A percentile compares a stretch with the other conserved stretches of the same genome.
Evolutionary conservation across 2,888 invertebrate species (phyloP).

Genomic region (Priocnemis perturbator): DNA sequence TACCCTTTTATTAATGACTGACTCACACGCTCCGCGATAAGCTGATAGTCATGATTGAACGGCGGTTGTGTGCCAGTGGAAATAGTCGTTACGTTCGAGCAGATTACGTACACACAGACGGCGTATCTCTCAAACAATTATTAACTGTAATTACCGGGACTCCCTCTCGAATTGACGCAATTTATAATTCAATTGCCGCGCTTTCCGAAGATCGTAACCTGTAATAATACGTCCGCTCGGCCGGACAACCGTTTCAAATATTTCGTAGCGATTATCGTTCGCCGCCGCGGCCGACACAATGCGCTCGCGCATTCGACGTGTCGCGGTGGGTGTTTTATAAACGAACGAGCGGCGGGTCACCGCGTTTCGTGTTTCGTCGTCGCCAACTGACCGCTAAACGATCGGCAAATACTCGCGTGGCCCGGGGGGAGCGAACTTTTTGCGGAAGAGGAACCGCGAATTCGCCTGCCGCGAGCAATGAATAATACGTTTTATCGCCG

Average conservation of each 20-base stretch:
- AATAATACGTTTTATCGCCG: background rate
- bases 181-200: slow-evolving; percentile 23
- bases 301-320: no score
- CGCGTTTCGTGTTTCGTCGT: no score
- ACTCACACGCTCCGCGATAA: slow-evolving; percentile 64
- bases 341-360: no score
- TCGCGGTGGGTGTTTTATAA: no score
- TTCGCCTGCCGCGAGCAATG: no score
- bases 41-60: slow-evolving; percentile 47
- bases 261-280: background rate
- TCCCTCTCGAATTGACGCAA: slow-evolving; percentile 16
- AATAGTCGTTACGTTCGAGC: slow-evolving; percentile 25
- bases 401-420: no score
- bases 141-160: slow-evolving; percentile 14
- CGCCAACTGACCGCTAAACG: no score
- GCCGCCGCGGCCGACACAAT: no score
- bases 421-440: no score
- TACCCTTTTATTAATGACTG: slow-evolving; percentile 67
- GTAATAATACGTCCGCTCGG: slow-evolving; percentile 13
- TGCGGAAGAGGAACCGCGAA: no score
- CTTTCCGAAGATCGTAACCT: slow-evolving; percentile 11
- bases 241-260: slow-evolving; percentile 25
- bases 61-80: slow-evolving; percentile 18
- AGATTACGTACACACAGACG: slow-evolving; percentile 26
- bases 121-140: slow-evolving; percentile 40